These are phyloP conservation scores for Notarius quadriscutis DNA, from an alignment of 2,113 vertebrate genomes.

Conservation along the genomic window DNA sequence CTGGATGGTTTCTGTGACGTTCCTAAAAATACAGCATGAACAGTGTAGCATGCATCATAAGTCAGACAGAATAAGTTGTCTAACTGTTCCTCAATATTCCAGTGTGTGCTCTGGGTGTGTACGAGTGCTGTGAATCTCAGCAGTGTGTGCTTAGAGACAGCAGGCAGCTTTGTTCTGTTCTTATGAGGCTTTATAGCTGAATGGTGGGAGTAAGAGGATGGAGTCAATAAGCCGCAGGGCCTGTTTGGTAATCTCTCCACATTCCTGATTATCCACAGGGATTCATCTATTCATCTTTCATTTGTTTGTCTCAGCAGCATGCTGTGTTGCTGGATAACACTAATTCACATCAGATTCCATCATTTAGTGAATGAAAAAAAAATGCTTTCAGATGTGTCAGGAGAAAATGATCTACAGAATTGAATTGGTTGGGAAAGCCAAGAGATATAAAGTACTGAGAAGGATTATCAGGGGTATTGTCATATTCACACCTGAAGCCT, in stretches of 20 bases:
- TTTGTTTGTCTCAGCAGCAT: slow-evolving; percentile 25
- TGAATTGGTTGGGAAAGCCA: not conserved
- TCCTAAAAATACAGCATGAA: not conserved
- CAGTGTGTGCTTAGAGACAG: slow-evolving; percentile 46
- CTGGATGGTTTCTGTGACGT: not conserved
- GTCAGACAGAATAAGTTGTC: not conserved
- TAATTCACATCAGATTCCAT: not conserved
- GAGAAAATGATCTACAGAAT: not conserved
- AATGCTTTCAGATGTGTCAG: not conserved
- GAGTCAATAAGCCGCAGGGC: slow-evolving; percentile 51
- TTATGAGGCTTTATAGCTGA: slow-evolving; percentile 54
- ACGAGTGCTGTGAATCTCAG: slow-evolving; percentile 13
- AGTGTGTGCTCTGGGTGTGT: not conserved
- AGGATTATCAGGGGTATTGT: not conserved
- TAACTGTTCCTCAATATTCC: slow-evolving; percentile 6
- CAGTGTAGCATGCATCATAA: not conserved
- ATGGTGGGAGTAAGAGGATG: slow-evolving; percentile 55
- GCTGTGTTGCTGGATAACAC: slow-evolving; percentile 16
- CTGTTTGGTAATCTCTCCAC: slow-evolving; percentile 60
- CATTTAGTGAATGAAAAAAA: not conserved
- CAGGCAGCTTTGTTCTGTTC: slow-evolving; percentile 51
- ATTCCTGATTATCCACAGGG: slow-evolving; percentile 48
- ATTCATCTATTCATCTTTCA: slow-evolving; percentile 41
- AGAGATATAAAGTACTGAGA: not conserved
- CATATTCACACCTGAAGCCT: too few species aligned